These are phyloP conservation scores for Centrocercus urophasianus DNA, from an alignment of 2,113 vertebrate genomes.

Conservation along the genomic window DNA sequence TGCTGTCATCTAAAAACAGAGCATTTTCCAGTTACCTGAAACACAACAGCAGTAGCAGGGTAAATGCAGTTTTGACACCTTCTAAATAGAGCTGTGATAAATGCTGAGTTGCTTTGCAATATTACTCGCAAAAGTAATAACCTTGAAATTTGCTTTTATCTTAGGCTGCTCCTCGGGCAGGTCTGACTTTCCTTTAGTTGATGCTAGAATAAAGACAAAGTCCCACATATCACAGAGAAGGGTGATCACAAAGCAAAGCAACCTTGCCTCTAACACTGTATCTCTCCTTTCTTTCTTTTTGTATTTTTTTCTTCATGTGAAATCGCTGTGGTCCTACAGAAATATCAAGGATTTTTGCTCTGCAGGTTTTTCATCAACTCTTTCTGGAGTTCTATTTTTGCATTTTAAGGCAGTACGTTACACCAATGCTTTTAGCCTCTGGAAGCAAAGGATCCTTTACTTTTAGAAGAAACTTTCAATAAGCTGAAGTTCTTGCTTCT, in stretches of 20 bases:
- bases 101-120: background rate
- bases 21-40: background rate
- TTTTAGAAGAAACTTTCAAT: background rate
- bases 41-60: background rate
- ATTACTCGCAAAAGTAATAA: background rate
- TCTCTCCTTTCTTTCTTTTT: background rate
- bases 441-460: background rate
- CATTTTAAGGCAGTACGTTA: too few species aligned
- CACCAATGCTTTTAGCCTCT: too few species aligned
- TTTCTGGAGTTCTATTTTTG: too few species aligned
- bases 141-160: background rate
- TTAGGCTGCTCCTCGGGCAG: background rate
- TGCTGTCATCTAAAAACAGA: background rate
- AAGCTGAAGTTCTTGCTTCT: background rate
- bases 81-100: background rate
- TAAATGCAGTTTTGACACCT: background rate
- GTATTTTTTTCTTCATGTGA: background rate
- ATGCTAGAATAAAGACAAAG: background rate
- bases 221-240: background rate
- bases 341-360: too few species aligned
- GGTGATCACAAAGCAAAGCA: background rate
- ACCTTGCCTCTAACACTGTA: background rate
- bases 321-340: background rate
- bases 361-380: too few species aligned
- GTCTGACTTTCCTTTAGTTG: background rate